Conservation (phyloP, 2,797 vertebrate genomes). For the Myotis vivesi region DNA sequence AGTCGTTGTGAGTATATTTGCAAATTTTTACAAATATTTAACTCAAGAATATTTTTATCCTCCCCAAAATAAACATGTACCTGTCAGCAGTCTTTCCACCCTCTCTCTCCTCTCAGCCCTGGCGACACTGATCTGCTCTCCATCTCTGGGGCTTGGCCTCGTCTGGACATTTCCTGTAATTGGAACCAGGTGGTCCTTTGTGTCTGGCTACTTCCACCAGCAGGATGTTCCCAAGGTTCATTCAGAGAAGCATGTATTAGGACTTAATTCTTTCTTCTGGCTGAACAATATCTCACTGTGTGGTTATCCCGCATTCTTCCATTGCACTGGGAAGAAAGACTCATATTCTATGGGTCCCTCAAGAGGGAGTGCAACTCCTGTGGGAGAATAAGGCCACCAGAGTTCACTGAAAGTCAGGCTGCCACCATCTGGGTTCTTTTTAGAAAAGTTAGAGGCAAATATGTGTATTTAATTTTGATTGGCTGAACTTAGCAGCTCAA, state of each 20-base stretch:
- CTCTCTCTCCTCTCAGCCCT: background rate
- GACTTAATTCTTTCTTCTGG: background rate
- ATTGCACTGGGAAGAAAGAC: background rate
- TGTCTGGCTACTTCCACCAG: background rate
- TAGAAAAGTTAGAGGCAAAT: conserved; percentile 24
- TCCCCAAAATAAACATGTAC: background rate
- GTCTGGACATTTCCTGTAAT: background rate
- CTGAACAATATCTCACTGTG: background rate
- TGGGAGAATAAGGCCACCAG: background rate
- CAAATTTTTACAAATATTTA: background rate
- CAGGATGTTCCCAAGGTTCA: background rate
- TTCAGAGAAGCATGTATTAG: background rate
- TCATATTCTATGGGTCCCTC: background rate
- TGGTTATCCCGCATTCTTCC: background rate
- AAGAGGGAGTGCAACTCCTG: background rate
- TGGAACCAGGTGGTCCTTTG: background rate
- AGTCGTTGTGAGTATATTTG: background rate
- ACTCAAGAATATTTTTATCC: background rate
- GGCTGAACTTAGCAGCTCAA: background rate
- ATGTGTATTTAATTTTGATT: background rate
- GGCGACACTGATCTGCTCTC: background rate
- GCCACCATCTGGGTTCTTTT: background rate
- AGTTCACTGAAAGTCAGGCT: background rate
- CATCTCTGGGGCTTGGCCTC: background rate
- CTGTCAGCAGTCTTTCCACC: background rate